Percentiles rank a stretch among this genome's conserved stretches.
Evolutionary conservation across 2,888 invertebrate species (phyloP).

Genomic region (Anoplius nigerrimus): DNA sequence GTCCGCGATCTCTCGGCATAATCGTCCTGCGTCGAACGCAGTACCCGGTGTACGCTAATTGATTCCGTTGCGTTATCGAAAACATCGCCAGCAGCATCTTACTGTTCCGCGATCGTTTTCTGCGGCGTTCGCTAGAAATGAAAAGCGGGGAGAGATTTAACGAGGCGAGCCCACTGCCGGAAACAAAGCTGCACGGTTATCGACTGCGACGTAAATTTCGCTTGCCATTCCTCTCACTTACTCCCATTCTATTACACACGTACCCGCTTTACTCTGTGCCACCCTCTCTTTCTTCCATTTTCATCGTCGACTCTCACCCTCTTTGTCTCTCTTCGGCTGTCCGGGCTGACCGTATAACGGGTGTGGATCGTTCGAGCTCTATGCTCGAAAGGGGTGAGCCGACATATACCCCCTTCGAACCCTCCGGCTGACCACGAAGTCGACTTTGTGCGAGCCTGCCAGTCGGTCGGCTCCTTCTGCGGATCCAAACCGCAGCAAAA

Average conservation of each 20-base stretch:
- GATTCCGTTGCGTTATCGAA: neutral
- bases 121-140: conserved; percentile 23
- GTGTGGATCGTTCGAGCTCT: neutral
- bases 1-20: too few species aligned
- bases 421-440: neutral
- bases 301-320: neutral
- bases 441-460: neutral
- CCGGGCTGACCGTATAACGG: neutral
- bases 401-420: too few species aligned
- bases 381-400: neutral
- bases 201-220: conserved; percentile 26
- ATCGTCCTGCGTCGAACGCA: too few species aligned
- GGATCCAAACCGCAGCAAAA: neutral
- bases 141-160: conserved; percentile 37
- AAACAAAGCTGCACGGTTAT: conserved; percentile 27
- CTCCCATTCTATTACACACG: neutral
- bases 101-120: neutral
- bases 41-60: neutral
- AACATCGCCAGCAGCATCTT: too few species aligned
- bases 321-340: neutral
- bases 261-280: neutral
- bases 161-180: conserved; percentile 13
- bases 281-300: neutral
- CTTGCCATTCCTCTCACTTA: neutral
- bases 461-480: neutral